These are phyloP conservation scores for Habroteleia sp. DNA, from an alignment of 2,888 invertebrate genomes.

Conservation along the genomic window DNA sequence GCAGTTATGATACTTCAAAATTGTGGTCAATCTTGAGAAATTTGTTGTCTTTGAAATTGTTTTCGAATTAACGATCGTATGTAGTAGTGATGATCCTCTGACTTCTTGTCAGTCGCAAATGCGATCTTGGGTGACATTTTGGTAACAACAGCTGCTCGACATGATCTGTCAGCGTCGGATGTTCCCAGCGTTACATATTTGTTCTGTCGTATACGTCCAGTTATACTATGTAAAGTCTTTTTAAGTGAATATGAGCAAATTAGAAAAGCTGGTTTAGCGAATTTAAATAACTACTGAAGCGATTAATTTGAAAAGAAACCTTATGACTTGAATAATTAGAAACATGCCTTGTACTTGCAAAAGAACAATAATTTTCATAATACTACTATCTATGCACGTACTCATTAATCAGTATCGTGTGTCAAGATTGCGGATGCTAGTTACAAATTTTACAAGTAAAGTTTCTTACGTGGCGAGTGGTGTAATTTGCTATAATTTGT, in stretches of 20 bases:
- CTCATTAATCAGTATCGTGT: slow-evolving; percentile 49
- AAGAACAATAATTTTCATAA: slow-evolving; percentile 14
- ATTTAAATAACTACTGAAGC: too few species aligned
- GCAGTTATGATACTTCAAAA: too few species aligned
- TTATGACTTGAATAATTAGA: slow-evolving; percentile 1
- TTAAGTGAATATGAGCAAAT: slow-evolving; percentile 21
- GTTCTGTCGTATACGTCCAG: not conserved
- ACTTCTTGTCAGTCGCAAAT: slow-evolving; percentile 59
- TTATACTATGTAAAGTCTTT: slow-evolving; percentile 24
- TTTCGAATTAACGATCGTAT: slow-evolving; percentile 20
- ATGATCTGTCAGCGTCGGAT: slow-evolving; percentile 50
- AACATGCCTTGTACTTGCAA: not conserved
- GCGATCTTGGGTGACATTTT: slow-evolving; percentile 41
- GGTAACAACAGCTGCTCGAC: slow-evolving; percentile 50
- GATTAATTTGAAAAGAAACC: too few species aligned
- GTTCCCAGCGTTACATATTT: slow-evolving; percentile 31
- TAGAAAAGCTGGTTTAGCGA: too few species aligned
- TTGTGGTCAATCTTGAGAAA: too few species aligned
- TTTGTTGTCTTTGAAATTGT: slow-evolving; percentile 1
- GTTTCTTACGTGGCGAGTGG: slow-evolving; percentile 31
- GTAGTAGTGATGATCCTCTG: slow-evolving; percentile 19
- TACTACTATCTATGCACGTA: slow-evolving; percentile 3
- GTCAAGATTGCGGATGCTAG: slow-evolving; percentile 32
- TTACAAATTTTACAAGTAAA: slow-evolving; percentile 49
- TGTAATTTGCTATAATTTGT: slow-evolving; percentile 55